Evolutionary conservation across 2,797 vertebrate genomes (phyloP).

Genomic region (Diceros bicornis): DNA sequence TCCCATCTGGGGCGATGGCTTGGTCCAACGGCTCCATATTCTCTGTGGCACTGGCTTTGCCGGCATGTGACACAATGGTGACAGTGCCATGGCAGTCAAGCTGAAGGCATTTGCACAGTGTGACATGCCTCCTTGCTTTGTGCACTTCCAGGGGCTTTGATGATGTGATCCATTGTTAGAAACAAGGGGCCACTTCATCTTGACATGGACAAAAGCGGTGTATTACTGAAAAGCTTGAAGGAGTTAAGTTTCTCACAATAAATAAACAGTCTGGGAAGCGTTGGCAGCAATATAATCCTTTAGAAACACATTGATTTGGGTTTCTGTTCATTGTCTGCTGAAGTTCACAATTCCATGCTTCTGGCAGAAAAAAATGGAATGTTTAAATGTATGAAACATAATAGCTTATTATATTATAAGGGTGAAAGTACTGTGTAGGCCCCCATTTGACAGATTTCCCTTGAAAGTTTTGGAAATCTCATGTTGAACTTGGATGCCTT

Average conservation of each 20-base stretch:
- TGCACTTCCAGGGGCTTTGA: slow-evolving; percentile 64
- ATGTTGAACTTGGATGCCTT: background rate
- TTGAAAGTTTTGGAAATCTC: slow-evolving; percentile 23
- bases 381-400: slow-evolving; percentile 30
- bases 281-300: slow-evolving; percentile 30
- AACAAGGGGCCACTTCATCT: slow-evolving; percentile 80
- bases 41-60: background rate
- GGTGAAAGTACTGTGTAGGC: background rate
- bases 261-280: slow-evolving; percentile 54
- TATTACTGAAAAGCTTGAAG: slow-evolving; percentile 70
- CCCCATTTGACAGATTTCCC: background rate
- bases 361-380: slow-evolving; percentile 30
- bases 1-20: background rate
- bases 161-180: slow-evolving; percentile 70
- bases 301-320: slow-evolving; percentile 52
- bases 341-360: slow-evolving; percentile 62
- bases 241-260: slow-evolving; percentile 80
- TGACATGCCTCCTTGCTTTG: slow-evolving; percentile 70
- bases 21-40: background rate
- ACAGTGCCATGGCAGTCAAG: background rate
- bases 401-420: background rate
- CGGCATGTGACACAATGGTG: background rate
- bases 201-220: slow-evolving; percentile 63
- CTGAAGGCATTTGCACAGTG: slow-evolving; percentile 68
- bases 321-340: slow-evolving; percentile 62